Base-by-base conservation (phyloP, 2,888 invertebrate species). In the Eupithecia pulchellata region DNA sequence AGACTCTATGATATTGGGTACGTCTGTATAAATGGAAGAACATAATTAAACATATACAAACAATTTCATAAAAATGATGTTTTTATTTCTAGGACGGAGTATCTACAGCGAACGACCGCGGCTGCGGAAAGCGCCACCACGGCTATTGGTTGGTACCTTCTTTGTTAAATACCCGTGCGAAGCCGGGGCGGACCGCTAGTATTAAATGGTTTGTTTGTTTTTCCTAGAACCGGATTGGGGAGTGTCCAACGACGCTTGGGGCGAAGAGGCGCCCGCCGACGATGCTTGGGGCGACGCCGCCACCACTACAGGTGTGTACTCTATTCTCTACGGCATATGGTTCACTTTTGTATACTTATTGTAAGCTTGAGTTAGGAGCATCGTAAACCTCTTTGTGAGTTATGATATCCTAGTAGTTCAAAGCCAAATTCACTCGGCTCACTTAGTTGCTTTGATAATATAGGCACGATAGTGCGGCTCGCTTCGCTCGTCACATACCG, bases 191-290 rank as follows among this genome's bases (percentile, higher is more conserved):
- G 11, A 34, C 8, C 11, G 8, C 9, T 1, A 34, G 11, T 11
- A 9, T 34, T 34, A 9, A 34, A 9, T 9, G 11, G 9, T 29
- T 9, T 17, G 32, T 32, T 42, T 6, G 11, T 2, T 47, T 66
- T 69, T 6, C 71, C 11, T 60, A 81, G 95, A 96, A 17, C 94
- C 96, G 14, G 95, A 95, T 1, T 96, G 96, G 96, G 95, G 93
- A 17, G 86, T 91, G 0, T 81, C 92, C 0, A 83, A 90, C 32
- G 91, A 93, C 65, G 90, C 91, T 20, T 96, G 96, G 95, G 95
- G 95, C 6, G 94, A 92, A 5, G 83, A 90, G 4, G 86, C 88
- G 1, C 80, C 89, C 0, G 77, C 81, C 0, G 88, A 86, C 0
- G 83, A 81, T 0, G 84, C 88, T 0, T 92, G 93, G 88, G 84